Conservation (phyloP, 2,797 vertebrate species). For the Cynopterus sphinx region DNA sequence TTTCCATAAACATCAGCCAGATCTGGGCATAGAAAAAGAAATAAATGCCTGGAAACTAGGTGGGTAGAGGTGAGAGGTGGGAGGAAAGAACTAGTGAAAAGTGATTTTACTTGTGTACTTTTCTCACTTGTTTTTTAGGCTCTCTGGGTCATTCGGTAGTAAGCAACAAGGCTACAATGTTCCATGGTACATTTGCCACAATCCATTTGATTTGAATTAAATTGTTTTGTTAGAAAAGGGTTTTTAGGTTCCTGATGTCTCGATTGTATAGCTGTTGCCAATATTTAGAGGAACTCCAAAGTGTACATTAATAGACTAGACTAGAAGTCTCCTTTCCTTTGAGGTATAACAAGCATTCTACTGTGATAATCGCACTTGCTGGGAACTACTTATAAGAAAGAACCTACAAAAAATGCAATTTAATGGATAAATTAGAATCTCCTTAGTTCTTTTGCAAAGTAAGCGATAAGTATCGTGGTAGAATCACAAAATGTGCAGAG, state of each 20-base stretch:
- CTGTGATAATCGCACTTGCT: background rate
- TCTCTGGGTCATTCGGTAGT: background rate
- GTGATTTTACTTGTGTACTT: background rate
- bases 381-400: background rate
- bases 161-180: background rate
- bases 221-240: conserved; percentile 11
- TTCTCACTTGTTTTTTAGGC: background rate
- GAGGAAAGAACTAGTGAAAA: background rate
- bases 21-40: conserved; percentile 56
- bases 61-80: background rate
- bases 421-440: background rate
- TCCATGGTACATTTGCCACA: background rate
- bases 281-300: background rate
- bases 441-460: background rate
- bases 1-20: conserved; percentile 62
- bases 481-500: background rate
- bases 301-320: background rate
- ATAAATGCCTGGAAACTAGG: conserved; percentile 42
- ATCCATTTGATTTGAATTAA: conserved; percentile 16
- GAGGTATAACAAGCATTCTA: background rate
- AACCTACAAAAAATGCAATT: background rate
- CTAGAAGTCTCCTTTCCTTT: background rate
- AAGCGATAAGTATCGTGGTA: background rate
- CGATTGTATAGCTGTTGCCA: background rate
- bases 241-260: background rate